Base-by-base conservation (phyloP, 2,113 vertebrate genomes). In the Barnardius zonarius region DNA sequence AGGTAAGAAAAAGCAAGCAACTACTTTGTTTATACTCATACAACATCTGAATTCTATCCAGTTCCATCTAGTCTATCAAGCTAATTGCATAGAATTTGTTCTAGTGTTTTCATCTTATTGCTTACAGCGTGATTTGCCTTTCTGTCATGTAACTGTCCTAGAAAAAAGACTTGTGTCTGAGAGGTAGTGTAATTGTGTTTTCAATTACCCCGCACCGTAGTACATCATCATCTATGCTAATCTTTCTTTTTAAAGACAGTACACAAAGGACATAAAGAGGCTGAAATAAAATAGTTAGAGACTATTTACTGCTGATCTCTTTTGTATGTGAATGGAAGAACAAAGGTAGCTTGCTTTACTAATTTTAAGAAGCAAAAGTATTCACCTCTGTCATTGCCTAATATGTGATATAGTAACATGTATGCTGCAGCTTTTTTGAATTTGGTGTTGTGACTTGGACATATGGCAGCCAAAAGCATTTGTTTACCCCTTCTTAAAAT, bases 131-230 rank as follows among this genome's bases (percentile, higher is more conserved):
- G 17, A 59, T 86, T 95, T 93, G 83, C 68, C 41, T 90, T 84
- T 84, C 67, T 86, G 92, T 22, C 20, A 15, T 64, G 67, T 86
- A 95, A 51, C 84, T 30, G 14, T 30, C 15, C 76, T 94, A 83
- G 76, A 85, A 94, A 96, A 69, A 80, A 86, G 31, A 52, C 72
- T 81, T 13, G 5, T 63, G 77, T 49, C 41, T 78, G 66, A 85
- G 70, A 91, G 69, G 52, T 77, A 85, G 63, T 61, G 41, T 67
- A 85, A 89, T 33, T 78, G 74, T 91, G 86, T 69, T 96, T 96
- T 93, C 59, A 85, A 16, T 94, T 94, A 93, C 54, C 52, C 49
- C 62, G 44, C 22, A 46, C 59, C 63, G 35, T 69, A 72, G 52
- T 76, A 86, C 75, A 89, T 70, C 85, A 43, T 73, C 24, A 48